These are phyloP conservation scores for Clarias macrocephalus DNA, from an alignment of 2,113 vertebrate species.

Conservation along the genomic window DNA sequence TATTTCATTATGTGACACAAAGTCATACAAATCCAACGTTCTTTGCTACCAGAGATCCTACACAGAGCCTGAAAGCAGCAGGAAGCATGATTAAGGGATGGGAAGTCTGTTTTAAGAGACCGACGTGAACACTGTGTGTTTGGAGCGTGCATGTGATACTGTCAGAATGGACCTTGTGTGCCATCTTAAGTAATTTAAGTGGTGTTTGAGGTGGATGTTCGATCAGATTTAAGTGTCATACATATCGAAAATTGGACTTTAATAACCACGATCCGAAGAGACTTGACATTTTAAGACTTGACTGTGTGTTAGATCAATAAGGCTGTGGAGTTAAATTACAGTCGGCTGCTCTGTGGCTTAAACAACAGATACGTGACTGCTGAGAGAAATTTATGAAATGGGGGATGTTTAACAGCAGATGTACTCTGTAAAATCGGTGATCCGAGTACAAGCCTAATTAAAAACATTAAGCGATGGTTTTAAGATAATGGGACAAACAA, in stretches of 20 bases:
- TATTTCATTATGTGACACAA: background rate
- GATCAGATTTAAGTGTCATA: background rate
- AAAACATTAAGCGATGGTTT: background rate
- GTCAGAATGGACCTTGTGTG: background rate
- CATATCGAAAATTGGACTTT: background rate
- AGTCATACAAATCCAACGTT: background rate
- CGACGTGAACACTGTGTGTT: conserved; percentile 26
- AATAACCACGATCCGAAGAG: background rate
- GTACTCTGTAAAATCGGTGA: background rate
- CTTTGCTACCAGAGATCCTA: background rate
- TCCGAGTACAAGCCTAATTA: background rate
- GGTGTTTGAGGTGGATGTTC: background rate
- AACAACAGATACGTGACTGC: background rate
- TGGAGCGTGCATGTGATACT: background rate
- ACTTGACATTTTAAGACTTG: background rate
- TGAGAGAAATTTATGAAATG: background rate
- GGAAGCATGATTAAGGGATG: background rate
- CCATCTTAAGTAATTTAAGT: background rate
- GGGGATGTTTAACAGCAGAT: background rate
- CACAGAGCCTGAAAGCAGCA: background rate
- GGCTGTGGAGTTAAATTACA: background rate
- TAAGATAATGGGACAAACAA: background rate
- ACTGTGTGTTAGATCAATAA: background rate
- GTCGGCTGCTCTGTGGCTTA: background rate
- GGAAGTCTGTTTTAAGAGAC: background rate